Percentiles rank a stretch among this genome's conserved stretches.
phyloP scores from a whole-genome alignment of 2,797 vertebrate genomes.

The Poecilia velifera region DNA sequence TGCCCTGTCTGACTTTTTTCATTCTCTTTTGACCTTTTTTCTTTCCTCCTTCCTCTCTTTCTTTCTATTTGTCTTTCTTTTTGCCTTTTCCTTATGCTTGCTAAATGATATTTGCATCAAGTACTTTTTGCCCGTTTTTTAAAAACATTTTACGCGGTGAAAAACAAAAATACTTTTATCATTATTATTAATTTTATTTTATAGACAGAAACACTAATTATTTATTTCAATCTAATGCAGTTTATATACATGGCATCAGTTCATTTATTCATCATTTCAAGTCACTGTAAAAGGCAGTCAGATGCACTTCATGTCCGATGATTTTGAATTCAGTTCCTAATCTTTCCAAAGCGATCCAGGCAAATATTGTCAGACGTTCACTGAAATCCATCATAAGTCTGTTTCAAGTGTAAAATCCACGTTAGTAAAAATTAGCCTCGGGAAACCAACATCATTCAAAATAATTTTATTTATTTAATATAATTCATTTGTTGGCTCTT shows the following conservation, averaged over 20 bases:
- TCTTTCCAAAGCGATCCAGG: too few relatives aligned
- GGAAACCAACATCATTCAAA: too few relatives aligned
- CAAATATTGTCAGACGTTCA: too few relatives aligned
- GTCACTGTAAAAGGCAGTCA: not conserved
- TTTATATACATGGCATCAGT: not conserved
- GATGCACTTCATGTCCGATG: not conserved
- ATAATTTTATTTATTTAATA: too few relatives aligned
- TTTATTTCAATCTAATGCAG: not conserved
- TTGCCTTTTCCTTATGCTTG: not conserved
- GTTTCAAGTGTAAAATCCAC: not conserved
- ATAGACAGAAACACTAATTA: not conserved
- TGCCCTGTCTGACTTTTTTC: too few relatives aligned
- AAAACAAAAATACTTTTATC: not conserved
- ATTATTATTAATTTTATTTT: not conserved
- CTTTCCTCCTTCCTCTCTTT: not conserved
- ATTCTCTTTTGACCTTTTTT: not conserved
- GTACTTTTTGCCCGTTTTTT: not conserved
- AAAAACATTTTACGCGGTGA: too few relatives aligned
- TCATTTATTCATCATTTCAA: not conserved
- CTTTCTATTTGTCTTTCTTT: not conserved
- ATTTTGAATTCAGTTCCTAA: not conserved
- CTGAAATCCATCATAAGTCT: not conserved
- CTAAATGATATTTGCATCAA: not conserved
- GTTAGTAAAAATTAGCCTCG: too few relatives aligned
- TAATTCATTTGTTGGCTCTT: too few relatives aligned